These are phyloP conservation scores for Zonotrichia albicollis DNA, from an alignment of 2,797 vertebrate species.

Conservation along the genomic window DNA sequence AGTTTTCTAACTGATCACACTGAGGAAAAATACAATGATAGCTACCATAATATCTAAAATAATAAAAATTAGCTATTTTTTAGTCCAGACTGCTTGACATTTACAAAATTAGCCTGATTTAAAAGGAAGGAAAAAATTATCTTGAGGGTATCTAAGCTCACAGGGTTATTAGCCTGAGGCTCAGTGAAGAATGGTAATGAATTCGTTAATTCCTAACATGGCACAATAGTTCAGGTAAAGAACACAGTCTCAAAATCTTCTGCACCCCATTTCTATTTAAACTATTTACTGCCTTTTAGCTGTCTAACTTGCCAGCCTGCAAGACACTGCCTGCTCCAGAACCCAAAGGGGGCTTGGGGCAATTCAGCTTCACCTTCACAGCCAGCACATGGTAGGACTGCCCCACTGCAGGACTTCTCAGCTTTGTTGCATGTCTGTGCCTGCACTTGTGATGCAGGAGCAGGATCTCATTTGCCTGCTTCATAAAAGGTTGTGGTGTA, in stretches of 20 bases:
- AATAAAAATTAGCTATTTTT: constrained; percentile 9
- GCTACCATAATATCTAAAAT: not conserved
- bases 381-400: not conserved
- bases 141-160: constrained; percentile 52
- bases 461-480: not conserved
- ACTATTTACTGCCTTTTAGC: not conserved
- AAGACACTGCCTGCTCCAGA: not conserved
- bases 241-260: not conserved
- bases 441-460: not conserved
- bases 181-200: constrained; percentile 29
- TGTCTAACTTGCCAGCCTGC: not conserved
- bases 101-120: constrained; percentile 35
- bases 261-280: constrained; percentile 20
- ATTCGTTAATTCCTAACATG: constrained; percentile 22
- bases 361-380: not conserved
- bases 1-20: not conserved
- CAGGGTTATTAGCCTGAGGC: not conserved
- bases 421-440: not conserved
- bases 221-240: not conserved
- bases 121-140: not conserved
- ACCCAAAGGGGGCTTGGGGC: not conserved
- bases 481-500: not conserved
- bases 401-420: not conserved
- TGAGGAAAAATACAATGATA: constrained; percentile 3
- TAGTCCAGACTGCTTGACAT: constrained; percentile 23